phyloP scores from a whole-genome alignment of 1,140 invertebrate genomes.

The Sycobia sp. region DNA sequence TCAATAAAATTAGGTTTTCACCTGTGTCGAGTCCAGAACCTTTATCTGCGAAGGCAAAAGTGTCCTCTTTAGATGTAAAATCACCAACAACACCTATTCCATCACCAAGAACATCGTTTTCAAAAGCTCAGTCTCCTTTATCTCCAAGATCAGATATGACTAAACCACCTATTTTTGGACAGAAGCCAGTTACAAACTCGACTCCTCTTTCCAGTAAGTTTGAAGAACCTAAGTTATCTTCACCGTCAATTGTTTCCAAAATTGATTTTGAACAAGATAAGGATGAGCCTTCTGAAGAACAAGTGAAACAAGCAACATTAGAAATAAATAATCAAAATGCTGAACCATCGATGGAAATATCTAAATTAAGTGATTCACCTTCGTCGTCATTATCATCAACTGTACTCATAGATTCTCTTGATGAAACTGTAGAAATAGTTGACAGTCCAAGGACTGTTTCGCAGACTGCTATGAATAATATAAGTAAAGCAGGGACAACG shows the following conservation, averaged over 20 bases:
- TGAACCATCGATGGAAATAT: not conserved
- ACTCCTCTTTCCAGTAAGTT: constrained; percentile 33
- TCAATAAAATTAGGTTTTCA: constrained; percentile 51
- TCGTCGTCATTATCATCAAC: constrained; percentile 13
- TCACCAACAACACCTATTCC: constrained; percentile 47
- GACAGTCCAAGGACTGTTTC: constrained; percentile 62
- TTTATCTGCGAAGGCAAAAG: constrained; percentile 35
- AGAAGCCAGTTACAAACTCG: constrained; percentile 36
- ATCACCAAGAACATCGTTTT: constrained; percentile 43
- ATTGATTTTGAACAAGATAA: constrained; percentile 23
- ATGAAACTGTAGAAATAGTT: constrained; percentile 46
- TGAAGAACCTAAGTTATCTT: constrained; percentile 6
- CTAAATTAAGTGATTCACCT: constrained; percentile 19
- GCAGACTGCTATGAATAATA: constrained; percentile 69
- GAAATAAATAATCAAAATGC: constrained; percentile 17
- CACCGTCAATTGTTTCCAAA: constrained; percentile 11
- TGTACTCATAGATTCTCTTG: constrained; percentile 27
- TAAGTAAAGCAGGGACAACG: constrained; percentile 68
- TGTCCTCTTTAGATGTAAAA: constrained; percentile 47
- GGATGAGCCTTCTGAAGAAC: constrained; percentile 6
- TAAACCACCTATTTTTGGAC: constrained; percentile 34
- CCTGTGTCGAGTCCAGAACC: constrained; percentile 53
- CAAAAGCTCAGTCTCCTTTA: constrained; percentile 40
- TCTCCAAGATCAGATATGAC: constrained; percentile 47
- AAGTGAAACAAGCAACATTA: constrained; percentile 9